phyloP scores from a whole-genome alignment of 2,113 vertebrate species.

The Cottus gobio region DNA sequence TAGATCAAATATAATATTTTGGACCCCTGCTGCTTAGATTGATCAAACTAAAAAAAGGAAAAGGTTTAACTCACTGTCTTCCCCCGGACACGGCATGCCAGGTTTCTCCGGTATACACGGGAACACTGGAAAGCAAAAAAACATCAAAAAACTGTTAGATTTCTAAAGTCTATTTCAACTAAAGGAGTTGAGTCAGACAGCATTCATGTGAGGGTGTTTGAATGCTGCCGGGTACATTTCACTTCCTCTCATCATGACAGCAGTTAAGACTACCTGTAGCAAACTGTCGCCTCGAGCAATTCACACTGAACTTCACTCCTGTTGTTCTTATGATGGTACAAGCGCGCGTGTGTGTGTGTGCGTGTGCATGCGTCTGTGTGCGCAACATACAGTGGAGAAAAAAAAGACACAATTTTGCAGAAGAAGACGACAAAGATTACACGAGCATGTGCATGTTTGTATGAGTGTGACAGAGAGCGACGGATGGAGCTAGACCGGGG shows the following conservation, averaged over 20 bases:
- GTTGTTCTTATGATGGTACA: neutral
- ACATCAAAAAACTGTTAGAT: slow-evolving; percentile 13
- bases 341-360: neutral
- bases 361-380: neutral
- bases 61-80: slow-evolving; percentile 91
- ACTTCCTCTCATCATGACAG: slow-evolving; percentile 1
- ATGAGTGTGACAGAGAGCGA: neutral
- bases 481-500: slow-evolving; percentile 30
- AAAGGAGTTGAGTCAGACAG: neutral
- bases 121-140: slow-evolving; percentile 85
- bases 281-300: neutral
- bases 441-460: neutral
- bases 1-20: neutral
- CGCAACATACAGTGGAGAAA: neutral
- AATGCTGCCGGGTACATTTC: neutral
- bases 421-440: neutral
- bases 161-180: neutral
- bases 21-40: neutral
- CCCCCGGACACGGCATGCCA: slow-evolving; percentile 97
- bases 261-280: slow-evolving; percentile 19
- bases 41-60: neutral
- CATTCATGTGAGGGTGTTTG: neutral
- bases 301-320: neutral
- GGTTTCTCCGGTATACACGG: slow-evolving; percentile 96
- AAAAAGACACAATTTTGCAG: neutral